A percentile compares a stretch with the other conserved stretches of the same genome.
Evolutionary conservation across 2,888 invertebrate genomes (phyloP).

Genomic region (Stegophylla sp.): DNA sequence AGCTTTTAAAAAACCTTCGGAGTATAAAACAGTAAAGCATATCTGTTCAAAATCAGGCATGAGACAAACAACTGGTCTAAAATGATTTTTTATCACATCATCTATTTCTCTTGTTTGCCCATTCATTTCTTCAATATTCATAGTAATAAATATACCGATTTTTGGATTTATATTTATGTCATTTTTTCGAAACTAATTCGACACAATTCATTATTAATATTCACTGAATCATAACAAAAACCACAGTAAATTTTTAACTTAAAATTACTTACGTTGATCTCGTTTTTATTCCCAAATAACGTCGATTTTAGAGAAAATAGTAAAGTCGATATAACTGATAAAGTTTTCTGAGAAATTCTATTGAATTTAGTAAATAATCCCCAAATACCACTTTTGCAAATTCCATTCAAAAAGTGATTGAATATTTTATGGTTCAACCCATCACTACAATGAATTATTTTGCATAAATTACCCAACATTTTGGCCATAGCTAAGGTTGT

Average conservation of each 20-base stretch:
- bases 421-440: conserved; percentile 90
- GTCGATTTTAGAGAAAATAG: conserved; percentile 19
- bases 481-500: conserved; percentile 91
- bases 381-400: conserved; percentile 91
- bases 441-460: conserved; percentile 91
- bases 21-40: conserved; percentile 88
- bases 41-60: conserved; percentile 91
- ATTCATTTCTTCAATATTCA: conserved; percentile 94
- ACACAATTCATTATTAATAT: background rate
- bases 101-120: conserved; percentile 80
- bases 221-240: background rate
- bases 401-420: conserved; percentile 76
- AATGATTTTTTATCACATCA: conserved; percentile 88
- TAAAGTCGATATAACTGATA: conserved; percentile 85
- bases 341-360: conserved; percentile 86
- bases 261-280: conserved; percentile 22
- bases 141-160: conserved; percentile 91
- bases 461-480: conserved; percentile 80
- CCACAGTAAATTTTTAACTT: background rate
- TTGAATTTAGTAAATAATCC: conserved; percentile 96
- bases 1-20: conserved; percentile 88
- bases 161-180: conserved; percentile 83
- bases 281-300: conserved; percentile 15
- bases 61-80: conserved; percentile 90
- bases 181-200: conserved; percentile 79